These are phyloP conservation scores for Stegana nigrithorax DNA, from an alignment of 2,888 invertebrate genomes.

Conservation along the genomic window DNA sequence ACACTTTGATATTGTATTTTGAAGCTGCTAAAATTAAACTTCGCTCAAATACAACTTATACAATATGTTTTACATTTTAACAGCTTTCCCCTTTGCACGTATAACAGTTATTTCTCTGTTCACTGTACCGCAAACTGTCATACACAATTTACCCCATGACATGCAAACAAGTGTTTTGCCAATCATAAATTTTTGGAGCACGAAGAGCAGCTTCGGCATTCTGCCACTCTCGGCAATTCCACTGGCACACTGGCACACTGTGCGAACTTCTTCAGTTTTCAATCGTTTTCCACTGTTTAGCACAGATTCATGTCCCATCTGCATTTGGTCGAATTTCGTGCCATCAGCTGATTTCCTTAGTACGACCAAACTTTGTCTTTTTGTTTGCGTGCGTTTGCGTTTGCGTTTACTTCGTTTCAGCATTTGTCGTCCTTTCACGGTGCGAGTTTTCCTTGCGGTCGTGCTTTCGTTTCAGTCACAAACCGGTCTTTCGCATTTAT, in stretches of 20 bases:
- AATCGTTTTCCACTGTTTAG: conserved; percentile 13
- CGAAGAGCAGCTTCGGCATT: too few relatives aligned
- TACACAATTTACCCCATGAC: conserved; percentile 30
- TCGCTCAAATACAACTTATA: too few relatives aligned
- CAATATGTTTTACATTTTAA: too few relatives aligned
- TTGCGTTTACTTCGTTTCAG: neutral
- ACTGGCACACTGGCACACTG: conserved; percentile 34
- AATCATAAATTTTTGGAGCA: conserved; percentile 50
- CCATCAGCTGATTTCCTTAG: too few relatives aligned
- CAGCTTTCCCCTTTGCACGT: too few relatives aligned
- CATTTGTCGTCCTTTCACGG: neutral
- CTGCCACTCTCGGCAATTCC: conserved; percentile 22
- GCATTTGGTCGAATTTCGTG: conserved; percentile 1
- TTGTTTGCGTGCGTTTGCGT: neutral
- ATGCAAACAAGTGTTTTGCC: conserved; percentile 61
- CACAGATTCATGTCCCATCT: too few relatives aligned
- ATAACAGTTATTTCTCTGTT: too few relatives aligned
- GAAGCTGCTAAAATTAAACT: too few relatives aligned
- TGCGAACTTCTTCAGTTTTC: conserved; percentile 22
- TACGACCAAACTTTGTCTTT: too few relatives aligned
- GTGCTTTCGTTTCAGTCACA: conserved; percentile 42
- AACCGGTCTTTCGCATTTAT: conserved; percentile 53
- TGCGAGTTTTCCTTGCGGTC: conserved; percentile 11
- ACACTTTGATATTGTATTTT: too few relatives aligned
- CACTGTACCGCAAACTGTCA: too few relatives aligned